A percentile compares a stretch with the other conserved stretches of the same genome.
phyloP scores from a whole-genome alignment of 2,797 vertebrate species.

The Sebastiscus tertius region DNA sequence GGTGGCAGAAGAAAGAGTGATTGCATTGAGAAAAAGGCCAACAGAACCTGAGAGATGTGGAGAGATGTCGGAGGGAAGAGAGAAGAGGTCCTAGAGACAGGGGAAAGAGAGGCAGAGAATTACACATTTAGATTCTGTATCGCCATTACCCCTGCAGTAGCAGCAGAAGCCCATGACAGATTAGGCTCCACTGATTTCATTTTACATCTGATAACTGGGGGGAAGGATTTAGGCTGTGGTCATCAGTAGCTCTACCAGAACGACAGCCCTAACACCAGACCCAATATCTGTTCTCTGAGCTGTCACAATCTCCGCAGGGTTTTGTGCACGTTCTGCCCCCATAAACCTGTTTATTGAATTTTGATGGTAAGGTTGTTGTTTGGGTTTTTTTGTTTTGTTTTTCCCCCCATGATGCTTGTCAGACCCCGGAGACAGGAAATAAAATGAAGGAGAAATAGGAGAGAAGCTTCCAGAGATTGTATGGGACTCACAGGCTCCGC shows the following conservation, averaged over 20 bases:
- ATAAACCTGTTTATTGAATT: conserved; percentile 62
- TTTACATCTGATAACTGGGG: conserved; percentile 37
- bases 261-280: conserved; percentile 11
- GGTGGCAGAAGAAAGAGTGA: conserved; percentile 12
- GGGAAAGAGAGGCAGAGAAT: neutral
- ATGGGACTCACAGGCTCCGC: neutral
- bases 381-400: neutral
- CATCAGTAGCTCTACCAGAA: conserved; percentile 14
- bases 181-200: conserved; percentile 26
- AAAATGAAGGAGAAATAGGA: conserved; percentile 27
- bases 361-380: conserved; percentile 24
- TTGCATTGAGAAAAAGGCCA: conserved; percentile 7
- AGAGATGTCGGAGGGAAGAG: neutral
- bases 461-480: conserved; percentile 18
- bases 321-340: conserved; percentile 51
- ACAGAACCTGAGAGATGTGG: neutral
- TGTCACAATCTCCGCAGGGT: conserved; percentile 28
- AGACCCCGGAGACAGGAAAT: conserved; percentile 25
- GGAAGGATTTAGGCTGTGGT: conserved; percentile 2
- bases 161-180: conserved; percentile 22
- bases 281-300: conserved; percentile 35
- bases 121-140: neutral
- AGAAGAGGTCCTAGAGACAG: neutral
- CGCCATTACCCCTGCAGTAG: neutral
- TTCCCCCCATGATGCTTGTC: conserved; percentile 31